Evolutionary conservation across 2,113 vertebrate species (phyloP), one percentile per base, ranked within the genome.

Genomic region (Hippocampus mohnikei): DNA sequence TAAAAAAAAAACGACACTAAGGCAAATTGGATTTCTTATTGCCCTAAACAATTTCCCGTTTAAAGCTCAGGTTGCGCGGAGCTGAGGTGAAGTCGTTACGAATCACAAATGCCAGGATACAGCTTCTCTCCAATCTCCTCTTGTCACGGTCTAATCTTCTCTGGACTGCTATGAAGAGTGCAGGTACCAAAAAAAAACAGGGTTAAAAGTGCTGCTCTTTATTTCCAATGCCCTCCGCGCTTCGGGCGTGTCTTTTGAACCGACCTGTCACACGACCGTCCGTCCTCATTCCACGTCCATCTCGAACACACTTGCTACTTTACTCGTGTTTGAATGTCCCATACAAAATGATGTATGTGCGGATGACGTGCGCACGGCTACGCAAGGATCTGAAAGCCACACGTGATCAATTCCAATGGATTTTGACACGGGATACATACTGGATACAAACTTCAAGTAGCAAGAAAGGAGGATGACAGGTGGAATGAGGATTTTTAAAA

Each of bases 1-100:
- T 16, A 12, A 73, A 52, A 77, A 44, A 10, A 78, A 44, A 84
- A 76, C 88, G 89, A 91, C 94, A 87, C 88, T 85, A 85, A 90
- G 88, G 92, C 92, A 85, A 79, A 89, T 72, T 80, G 79, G 75
- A 41, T 66, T 74, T 88, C 87, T 94, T 93, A 92, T 93, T 94
- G 92, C 91, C 82, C 92, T 84, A 3, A 77, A 81, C 44, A 55
- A 67, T 67, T 75, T 60, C 69, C 76, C 6, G 8, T 29, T 29
- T 52, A 66, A 76, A 69, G 74, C 71, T 70, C 66, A 44, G 71
- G 79, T 75, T 67, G 42, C 46, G 27, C 64, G 78, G 55, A 66
- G 61, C 21, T 61, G 69, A 81, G 78, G 64, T 48, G 15, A 71
- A 37, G 61, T 62, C 58, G 71, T 72, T 52, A 40, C 70, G 55